Base-by-base conservation (phyloP, 2,113 vertebrate genomes). In the Dolichotis patagonum region DNA sequence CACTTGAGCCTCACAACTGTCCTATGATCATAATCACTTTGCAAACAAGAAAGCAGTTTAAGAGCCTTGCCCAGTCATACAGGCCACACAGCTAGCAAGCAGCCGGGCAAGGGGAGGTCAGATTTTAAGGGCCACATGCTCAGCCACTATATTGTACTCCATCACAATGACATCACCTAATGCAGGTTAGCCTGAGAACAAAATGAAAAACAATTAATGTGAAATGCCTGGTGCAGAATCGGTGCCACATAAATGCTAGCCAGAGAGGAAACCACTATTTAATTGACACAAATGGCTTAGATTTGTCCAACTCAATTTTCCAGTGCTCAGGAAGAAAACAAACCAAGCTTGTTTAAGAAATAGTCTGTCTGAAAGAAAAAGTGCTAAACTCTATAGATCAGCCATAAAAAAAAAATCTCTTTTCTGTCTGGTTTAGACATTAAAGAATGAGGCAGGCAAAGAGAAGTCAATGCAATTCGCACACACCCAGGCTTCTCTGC, bases 241-340 rank as follows among this genome's bases (percentile, higher is more conserved):
- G 41, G 41, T 67, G 38, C n/a, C 32, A 54, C 26, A 35, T 60
- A 80, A 86, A 78, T 30, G 32, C 41, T 22, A 65, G 30, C 3
- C 32, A 38, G 38, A 24, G 46, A 95, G 73, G 69, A 83, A 95
- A 73, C 38, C 49, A 63, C 87, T n/a, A 32, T 58, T 46, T 85
- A 88, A 88, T 52, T 65, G 63, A 91, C 58, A 87, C 63, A 69
- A 75, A 67, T 62, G 80, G n/a, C 73, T 93, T 71, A 32, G 32
- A 41, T 73, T 94, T 94, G 58, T 73, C 73, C 80, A 82, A 19
- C 13, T 86, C 83, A 43, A 93, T 62, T 86, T 75, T 93, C 54
- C 88, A 96, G n/a, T 71, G 46, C 54, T 92, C n/a, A 17, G 80
- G 60, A 41, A 73, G 85, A 62, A 87, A 93, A 87, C 71, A 49